Percentiles rank a stretch among this genome's conserved stretches.
phyloP scores from a whole-genome alignment of 1,140 invertebrate genomes.

The Radopholus similis region DNA sequence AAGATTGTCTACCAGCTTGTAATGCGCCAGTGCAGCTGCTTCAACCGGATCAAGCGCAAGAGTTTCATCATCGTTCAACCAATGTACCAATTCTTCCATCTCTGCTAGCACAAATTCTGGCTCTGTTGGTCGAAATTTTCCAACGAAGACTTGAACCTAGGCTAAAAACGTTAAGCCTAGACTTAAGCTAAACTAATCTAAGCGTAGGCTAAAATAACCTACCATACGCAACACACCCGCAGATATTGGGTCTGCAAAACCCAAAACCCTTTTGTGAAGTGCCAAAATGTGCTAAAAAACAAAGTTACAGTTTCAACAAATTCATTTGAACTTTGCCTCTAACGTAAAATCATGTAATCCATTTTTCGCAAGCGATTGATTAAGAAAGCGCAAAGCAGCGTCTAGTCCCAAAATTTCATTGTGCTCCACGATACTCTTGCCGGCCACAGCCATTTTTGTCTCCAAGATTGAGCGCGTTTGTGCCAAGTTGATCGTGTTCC shows the following conservation, averaged over 20 bases:
- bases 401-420: conserved; percentile 92
- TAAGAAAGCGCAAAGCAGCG: conserved; percentile 89
- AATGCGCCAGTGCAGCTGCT: conserved; percentile 87
- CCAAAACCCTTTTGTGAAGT: conserved; percentile 85
- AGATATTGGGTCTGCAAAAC: conserved; percentile 71
- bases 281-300: conserved; percentile 77
- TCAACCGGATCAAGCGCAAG: conserved; percentile 79
- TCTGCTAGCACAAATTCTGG: conserved; percentile 76
- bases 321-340: conserved; percentile 26
- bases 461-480: conserved; percentile 85
- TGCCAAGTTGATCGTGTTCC: conserved; percentile 89
- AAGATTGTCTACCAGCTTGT: conserved; percentile 73
- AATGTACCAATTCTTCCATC: conserved; percentile 81
- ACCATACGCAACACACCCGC: conserved; percentile 62
- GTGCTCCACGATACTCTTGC: conserved; percentile 90
- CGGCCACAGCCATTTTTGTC: conserved; percentile 82
- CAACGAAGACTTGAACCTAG: conserved; percentile 43
- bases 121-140: conserved; percentile 48
- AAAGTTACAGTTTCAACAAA: background rate
- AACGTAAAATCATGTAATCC: conserved; percentile 32
- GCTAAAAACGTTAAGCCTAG: background rate
- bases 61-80: conserved; percentile 80
- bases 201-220: conserved; percentile 14
- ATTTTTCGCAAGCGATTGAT: conserved; percentile 73
- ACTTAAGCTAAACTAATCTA: too few relatives aligned